phyloP scores from a whole-genome alignment of 1,140 invertebrate species.

The Bombus ignitus region DNA sequence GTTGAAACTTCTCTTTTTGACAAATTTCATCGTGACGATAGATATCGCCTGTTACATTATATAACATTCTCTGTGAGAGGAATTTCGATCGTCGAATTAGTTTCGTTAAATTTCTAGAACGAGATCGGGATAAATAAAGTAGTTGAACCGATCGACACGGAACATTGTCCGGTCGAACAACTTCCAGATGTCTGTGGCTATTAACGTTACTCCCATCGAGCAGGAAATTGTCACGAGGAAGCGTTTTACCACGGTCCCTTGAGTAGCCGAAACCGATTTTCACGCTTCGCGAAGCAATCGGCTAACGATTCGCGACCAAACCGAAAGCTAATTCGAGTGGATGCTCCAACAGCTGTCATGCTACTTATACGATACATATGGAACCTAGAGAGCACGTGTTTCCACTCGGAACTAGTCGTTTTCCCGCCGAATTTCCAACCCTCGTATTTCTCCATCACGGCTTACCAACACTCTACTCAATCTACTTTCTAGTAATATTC shows the following conservation, averaged over 20 bases:
- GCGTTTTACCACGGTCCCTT: conserved; percentile 57
- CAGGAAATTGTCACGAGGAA: conserved; percentile 64
- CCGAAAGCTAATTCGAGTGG: conserved; percentile 60
- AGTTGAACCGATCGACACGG: background rate
- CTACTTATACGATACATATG: conserved; percentile 55
- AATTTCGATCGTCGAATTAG: background rate
- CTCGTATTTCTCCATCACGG: background rate
- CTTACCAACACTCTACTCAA: background rate
- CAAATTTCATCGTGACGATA: too few species aligned
- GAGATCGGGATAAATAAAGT: background rate
- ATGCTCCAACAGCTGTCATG: conserved; percentile 39
- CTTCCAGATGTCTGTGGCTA: conserved; percentile 49
- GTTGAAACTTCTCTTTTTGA: background rate
- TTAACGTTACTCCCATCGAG: conserved; percentile 50
- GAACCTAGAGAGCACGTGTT: background rate
- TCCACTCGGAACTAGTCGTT: background rate
- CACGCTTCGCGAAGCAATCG: conserved; percentile 58
- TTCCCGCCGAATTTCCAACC: background rate
- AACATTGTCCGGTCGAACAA: conserved; percentile 42
- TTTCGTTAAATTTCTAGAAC: background rate
- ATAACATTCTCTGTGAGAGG: background rate
- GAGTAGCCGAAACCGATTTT: conserved; percentile 66
- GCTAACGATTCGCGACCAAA: conserved; percentile 59
- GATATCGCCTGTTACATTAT: too few species aligned
- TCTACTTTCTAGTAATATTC: background rate